Evolutionary conservation across 2,888 invertebrate species (phyloP).

Genomic region (Eristalis pertinax): DNA sequence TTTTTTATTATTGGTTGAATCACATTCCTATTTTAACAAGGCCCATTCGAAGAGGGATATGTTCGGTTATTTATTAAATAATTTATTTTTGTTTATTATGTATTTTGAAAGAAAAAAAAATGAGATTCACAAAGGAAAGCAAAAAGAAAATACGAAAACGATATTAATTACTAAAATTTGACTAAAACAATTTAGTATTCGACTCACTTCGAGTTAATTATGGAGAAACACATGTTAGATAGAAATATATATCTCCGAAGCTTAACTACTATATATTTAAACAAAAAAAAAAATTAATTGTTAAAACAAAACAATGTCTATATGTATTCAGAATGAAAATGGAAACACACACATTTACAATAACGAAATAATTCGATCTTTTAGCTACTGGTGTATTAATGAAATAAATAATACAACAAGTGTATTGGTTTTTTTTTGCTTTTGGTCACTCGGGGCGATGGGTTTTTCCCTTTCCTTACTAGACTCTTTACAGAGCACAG

Average conservation of each 20-base stretch:
- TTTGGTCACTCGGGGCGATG: too few species aligned
- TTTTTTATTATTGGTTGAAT: slow-evolving; percentile 17
- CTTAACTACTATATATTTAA: slow-evolving; percentile 23
- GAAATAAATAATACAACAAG: slow-evolving; percentile 40
- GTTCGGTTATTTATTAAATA: slow-evolving; percentile 42
- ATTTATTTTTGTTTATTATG: slow-evolving; percentile 32
- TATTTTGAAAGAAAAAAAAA: not conserved
- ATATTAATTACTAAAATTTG: slow-evolving; percentile 34
- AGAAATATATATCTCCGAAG: slow-evolving; percentile 26
- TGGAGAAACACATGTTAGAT: slow-evolving; percentile 13
- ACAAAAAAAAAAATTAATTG: too few species aligned
- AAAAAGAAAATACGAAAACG: slow-evolving; percentile 13
- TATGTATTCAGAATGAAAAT: slow-evolving; percentile 26
- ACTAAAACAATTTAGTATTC: slow-evolving; percentile 40
- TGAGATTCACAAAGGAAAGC: not conserved
- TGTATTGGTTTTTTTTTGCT: slow-evolving; percentile 7
- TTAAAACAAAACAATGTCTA: slow-evolving; percentile 29
- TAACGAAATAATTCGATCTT: slow-evolving; percentile 32
- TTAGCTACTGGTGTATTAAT: slow-evolving; percentile 36
- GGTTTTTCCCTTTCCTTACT: too few species aligned
- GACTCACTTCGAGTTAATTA: slow-evolving; percentile 24
- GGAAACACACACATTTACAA: not conserved
- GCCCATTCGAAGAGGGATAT: slow-evolving; percentile 35
- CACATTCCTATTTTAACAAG: slow-evolving; percentile 59
- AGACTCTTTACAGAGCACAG: too few species aligned